Base-by-base conservation (phyloP, 2,888 invertebrate species). In the Ceriagrion tenellum region DNA sequence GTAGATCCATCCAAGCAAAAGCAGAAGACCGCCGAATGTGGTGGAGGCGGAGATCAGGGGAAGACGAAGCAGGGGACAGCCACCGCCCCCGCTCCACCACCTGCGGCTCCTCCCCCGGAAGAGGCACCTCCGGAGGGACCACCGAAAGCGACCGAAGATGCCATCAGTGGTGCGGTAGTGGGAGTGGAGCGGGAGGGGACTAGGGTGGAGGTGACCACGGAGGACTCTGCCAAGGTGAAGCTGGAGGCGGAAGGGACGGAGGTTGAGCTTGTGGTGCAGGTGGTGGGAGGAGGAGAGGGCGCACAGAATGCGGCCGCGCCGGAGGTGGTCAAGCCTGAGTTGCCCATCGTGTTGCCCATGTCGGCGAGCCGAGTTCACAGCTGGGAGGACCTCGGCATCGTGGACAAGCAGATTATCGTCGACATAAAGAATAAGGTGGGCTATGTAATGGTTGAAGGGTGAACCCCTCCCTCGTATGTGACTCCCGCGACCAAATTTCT, bases 381-480 rank as follows among this genome's bases (percentile, higher is more conserved):
- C 69, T 98, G 98, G 98, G 98, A 98, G 96, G 98, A 98, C 69
- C 96, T 98, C 81, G 97, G 97, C 16, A 97, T 98, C 56, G 97
- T 98, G 26, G 97, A 98, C 95, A 97, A 97, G 95, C 97, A 98
- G 95, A 97, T 98, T 12, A 96, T 98, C 40, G 97, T 98, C 96
- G 98, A 98, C 96, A 97, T 98, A 91, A 98, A 98, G 96, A 98
- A 98, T 96, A 98, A 98, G 97, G 98, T 98, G 97, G 97, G 97
- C 96, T n/a, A 89, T 20, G 35, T 10, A 47, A 88, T 88, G 35
- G 40, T 47, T 16, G 88, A 16, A 18, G 23, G 23, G 63, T 63
- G 63, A 20, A 20, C n/a, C n/a, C 47, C 47, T 47, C 47, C 47
- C 47, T 47, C 47, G 47, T 47, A 47, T n/a, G n/a, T n/a, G n/a